phyloP scores from a whole-genome alignment of 2,797 vertebrate species.

The Myripristis murdjan region DNA sequence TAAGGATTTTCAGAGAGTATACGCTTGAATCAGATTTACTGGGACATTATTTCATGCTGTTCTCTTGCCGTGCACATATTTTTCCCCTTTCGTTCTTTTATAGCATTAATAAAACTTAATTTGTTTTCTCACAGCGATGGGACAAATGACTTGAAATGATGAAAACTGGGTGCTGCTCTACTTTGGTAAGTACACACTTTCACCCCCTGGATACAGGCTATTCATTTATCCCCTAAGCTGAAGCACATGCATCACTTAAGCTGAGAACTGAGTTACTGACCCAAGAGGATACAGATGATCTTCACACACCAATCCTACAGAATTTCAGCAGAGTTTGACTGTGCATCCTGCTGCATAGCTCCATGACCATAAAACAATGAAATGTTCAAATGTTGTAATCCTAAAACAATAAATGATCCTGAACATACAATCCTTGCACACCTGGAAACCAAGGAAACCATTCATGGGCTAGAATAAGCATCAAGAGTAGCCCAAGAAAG shows the following conservation, averaged over 20 bases:
- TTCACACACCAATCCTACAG: background rate
- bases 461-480: background rate
- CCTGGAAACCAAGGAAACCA: background rate
- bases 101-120: slow-evolving; percentile 29
- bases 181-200: slow-evolving; percentile 18
- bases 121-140: slow-evolving; percentile 11
- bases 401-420: background rate
- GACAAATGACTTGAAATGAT: slow-evolving; percentile 28
- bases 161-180: slow-evolving; percentile 9
- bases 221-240: slow-evolving; percentile 1
- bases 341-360: background rate
- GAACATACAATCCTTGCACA: too few species aligned
- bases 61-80: slow-evolving; percentile 22
- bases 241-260: slow-evolving; percentile 1
- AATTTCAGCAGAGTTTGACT: background rate
- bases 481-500: background rate
- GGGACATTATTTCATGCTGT: slow-evolving; percentile 7
- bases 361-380: background rate
- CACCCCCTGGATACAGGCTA: background rate
- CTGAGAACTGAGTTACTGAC: slow-evolving; percentile 11
- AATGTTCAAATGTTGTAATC: background rate
- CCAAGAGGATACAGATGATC: background rate
- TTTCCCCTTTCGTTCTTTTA: slow-evolving; percentile 23
- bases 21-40: slow-evolving; percentile 42
- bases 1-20: slow-evolving; percentile 36